Evolutionary conservation across 2,888 invertebrate species (phyloP), one percentile per base, ranked within the genome.

Genomic region (Unio delphinus): DNA sequence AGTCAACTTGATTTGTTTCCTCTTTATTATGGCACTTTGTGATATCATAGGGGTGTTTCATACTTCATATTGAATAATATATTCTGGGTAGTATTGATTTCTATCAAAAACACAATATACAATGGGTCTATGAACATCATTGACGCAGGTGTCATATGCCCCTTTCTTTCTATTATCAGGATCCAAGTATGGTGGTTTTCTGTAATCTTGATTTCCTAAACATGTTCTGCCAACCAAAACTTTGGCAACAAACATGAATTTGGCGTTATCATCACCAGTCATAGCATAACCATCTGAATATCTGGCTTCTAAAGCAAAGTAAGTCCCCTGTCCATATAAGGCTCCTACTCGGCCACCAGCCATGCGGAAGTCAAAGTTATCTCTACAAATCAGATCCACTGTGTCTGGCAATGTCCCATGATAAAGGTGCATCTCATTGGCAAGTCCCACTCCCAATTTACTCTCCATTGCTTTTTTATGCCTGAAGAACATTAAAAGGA

Each of bases 201-300:
- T 77, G 20, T 71, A 95, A 95, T 1, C 93, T 91, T 69, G 58
- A 61, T 64, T 28, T 0, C 75, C 75, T 15, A 67, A 63, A 54
- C 69, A 69, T 5, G 57, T 56, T 64, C 67, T 70, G 7, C 75
- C 78, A 8, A 65, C 65, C 45, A 78, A 65, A 61, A 75, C 75
- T 70, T 78, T 77, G 30, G 78, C 78, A 17, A 78, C 72, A 70
- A 78, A 78, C 74, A 76, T 76, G 23, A 70, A 68, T 60, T 76
- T 80, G 62, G 64, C 66, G 54, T 73, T 72, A 28, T 67, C 58
- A 18, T 66, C 54, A 58, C 69, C 58, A 20, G 64, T 62, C 0
- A 69, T 67, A 8, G 76, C 75, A 55, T 80, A 78, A 23, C 73
- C 64, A 64, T 76, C 74, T 18, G 73, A 70, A 57, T 74, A 76